phyloP scores from a whole-genome alignment of 2,113 vertebrate genomes.

The Parus major region DNA sequence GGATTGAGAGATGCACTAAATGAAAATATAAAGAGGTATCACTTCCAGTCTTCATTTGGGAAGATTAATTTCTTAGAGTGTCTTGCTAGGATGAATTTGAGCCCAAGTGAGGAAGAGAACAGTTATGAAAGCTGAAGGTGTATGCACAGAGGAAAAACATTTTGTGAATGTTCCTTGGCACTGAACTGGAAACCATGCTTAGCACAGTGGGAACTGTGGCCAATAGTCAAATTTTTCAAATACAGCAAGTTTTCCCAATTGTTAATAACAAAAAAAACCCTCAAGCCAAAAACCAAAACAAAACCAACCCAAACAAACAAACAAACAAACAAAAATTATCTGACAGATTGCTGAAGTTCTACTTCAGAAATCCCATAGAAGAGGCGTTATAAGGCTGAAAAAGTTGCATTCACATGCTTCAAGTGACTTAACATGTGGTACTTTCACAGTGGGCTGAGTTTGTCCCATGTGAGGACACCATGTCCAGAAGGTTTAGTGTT shows the following conservation, averaged over 20 bases:
- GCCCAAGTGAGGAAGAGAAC: not conserved
- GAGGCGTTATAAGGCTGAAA: not conserved
- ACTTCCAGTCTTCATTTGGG: not conserved
- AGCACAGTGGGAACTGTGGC: not conserved
- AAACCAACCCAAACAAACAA: too few species aligned
- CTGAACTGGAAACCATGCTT: not conserved
- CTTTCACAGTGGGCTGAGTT: not conserved
- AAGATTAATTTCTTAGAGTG: not conserved
- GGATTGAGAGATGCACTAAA: not conserved
- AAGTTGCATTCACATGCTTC: not conserved
- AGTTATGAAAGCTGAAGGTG: not conserved
- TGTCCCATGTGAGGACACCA: not conserved
- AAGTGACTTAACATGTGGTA: not conserved
- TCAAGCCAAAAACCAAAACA: not conserved
- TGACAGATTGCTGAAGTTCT: not conserved
- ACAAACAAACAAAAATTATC: not conserved
- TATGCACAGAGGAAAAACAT: not conserved
- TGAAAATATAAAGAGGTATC: not conserved
- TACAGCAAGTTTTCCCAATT: not conserved
- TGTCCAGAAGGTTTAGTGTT: slow-evolving; percentile 3
- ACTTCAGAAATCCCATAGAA: not conserved
- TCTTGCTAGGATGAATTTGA: not conserved
- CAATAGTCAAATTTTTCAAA: not conserved
- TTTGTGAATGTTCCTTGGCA: not conserved
- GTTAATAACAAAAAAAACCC: not conserved